Evolutionary conservation across 2,888 invertebrate species (phyloP).

Genomic region (Callosobruchus maculatus): DNA sequence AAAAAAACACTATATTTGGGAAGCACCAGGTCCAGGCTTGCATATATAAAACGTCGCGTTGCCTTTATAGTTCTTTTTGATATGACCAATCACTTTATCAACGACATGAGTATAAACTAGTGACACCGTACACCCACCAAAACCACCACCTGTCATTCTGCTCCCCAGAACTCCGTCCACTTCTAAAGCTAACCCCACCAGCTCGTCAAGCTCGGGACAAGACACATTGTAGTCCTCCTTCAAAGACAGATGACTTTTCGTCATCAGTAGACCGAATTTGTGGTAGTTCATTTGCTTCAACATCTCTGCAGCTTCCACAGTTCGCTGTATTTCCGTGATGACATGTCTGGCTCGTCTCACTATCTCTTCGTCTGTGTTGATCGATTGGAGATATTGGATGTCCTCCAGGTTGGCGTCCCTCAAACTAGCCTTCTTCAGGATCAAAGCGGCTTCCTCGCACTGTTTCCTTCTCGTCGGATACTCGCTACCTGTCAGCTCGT

Average conservation of each 20-base stretch:
- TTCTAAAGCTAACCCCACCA: slow-evolving; percentile 72
- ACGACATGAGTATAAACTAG: slow-evolving; percentile 65
- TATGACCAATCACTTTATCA: slow-evolving; percentile 59
- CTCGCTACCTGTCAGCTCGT: slow-evolving; percentile 83
- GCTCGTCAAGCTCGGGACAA: slow-evolving; percentile 78
- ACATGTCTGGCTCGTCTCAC: slow-evolving; percentile 79
- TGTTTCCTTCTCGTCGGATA: slow-evolving; percentile 78
- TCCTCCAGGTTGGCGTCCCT: slow-evolving; percentile 67
- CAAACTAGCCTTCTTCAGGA: slow-evolving; percentile 68
- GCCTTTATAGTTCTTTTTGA: slow-evolving; percentile 62
- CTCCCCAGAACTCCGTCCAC: slow-evolving; percentile 83
- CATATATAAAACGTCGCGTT: slow-evolving; percentile 73
- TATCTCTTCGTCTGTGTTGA: slow-evolving; percentile 55
- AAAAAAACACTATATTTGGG: not conserved
- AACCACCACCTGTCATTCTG: slow-evolving; percentile 80
- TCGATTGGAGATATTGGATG: slow-evolving; percentile 56
- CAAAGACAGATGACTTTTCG: slow-evolving; percentile 81
- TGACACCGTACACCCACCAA: slow-evolving; percentile 87
- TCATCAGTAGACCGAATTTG: slow-evolving; percentile 75
- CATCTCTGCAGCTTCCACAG: slow-evolving; percentile 67
- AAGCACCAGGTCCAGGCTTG: slow-evolving; percentile 68
- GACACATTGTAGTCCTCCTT: slow-evolving; percentile 87
- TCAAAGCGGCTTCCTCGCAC: slow-evolving; percentile 67
- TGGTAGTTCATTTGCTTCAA: slow-evolving; percentile 66
- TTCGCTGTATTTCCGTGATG: slow-evolving; percentile 78